Base-by-base conservation (phyloP, 1,140 invertebrate genomes). In the Bombyx mandarina region DNA sequence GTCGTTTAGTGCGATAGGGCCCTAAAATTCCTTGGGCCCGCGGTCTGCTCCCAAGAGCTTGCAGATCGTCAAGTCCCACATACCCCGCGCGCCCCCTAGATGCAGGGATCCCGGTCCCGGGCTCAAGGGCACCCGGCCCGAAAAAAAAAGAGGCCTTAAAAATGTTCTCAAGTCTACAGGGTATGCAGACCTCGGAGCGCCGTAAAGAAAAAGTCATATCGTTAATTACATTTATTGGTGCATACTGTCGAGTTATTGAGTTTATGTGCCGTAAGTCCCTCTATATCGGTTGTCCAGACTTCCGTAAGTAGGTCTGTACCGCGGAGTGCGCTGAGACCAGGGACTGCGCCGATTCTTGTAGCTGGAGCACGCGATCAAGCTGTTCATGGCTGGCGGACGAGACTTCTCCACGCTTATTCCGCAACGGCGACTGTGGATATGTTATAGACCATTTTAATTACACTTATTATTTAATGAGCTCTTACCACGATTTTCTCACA, bases 281-380 rank as follows among this genome's bases (percentile, higher is more conserved):
- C 75, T 62, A 58, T 79, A 86, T 10, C 79, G 67, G 18, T 71
- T 62, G 56, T 86, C 82, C 9, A 86, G 73, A 56, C 79, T 82
- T 43, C 82, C 82, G 57, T 86, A 86, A 1, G 79, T 72, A 12
- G 82, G 82, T 6, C 79, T 52, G 69, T 86, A 86, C 3, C 71
- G 63, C 0, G 77, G 80, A 0, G 76, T 81, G 10, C 80, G 69
- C 54, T 80, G 79, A 18, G 89, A 88, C 90, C 91, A 93, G 0
- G 91, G 90, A 66, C 91, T 91, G 1, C 91, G 89, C 45, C 91
- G 89, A 73, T 93, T 93, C 73, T 93, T 93, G 81, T 93, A 94
- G 79, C 92, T 94, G 79, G 92, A 93, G 86, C 92, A 93, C 1
- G 92, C 91, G 53, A 94, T 93, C 55, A 94, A 81, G 57, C 92